These are phyloP conservation scores for Drosophila rellima DNA, from an alignment of 2,888 invertebrate genomes.

Conservation along the genomic window DNA sequence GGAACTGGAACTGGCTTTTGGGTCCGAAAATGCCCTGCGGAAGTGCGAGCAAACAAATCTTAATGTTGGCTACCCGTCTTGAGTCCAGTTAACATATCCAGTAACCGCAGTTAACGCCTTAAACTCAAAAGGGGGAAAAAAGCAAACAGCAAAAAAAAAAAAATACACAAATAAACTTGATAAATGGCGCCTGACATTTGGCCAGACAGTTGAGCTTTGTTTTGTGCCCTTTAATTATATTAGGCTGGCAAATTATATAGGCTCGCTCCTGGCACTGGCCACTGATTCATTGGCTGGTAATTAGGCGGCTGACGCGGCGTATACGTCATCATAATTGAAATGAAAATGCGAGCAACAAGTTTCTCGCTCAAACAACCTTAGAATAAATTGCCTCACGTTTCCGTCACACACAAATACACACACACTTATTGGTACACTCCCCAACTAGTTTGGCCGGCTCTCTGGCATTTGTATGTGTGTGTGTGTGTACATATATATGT, in stretches of 20 bases:
- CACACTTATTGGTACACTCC: conserved; percentile 24
- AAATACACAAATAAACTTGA: conserved; percentile 37
- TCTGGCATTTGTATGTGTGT: conserved; percentile 31
- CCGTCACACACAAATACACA: conserved; percentile 51
- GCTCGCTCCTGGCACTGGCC: conserved; percentile 10
- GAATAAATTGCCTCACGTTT: conserved; percentile 81
- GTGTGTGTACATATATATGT: conserved; percentile 31
- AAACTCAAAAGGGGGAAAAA: background rate
- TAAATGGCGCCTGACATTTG: conserved; percentile 63
- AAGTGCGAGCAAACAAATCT: conserved; percentile 50
- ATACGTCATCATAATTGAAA: conserved; percentile 79
- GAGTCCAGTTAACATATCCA: conserved; percentile 5
- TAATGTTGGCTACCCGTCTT: conserved; percentile 56
- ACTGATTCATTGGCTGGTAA: conserved; percentile 69
- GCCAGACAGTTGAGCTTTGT: conserved; percentile 47
- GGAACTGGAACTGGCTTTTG: conserved; percentile 14
- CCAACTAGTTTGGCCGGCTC: conserved; percentile 64
- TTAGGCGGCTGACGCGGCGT: conserved; percentile 59
- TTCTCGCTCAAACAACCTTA: conserved; percentile 75
- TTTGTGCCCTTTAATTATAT: conserved; percentile 48
- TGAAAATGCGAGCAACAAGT: conserved; percentile 77
- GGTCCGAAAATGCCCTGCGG: conserved; percentile 34
- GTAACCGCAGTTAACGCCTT: conserved; percentile 8
- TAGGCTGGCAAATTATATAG: conserved; percentile 49
- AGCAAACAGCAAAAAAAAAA: background rate